Conservation (phyloP, 2,888 invertebrate genomes). For the Noctua pronuba region DNA sequence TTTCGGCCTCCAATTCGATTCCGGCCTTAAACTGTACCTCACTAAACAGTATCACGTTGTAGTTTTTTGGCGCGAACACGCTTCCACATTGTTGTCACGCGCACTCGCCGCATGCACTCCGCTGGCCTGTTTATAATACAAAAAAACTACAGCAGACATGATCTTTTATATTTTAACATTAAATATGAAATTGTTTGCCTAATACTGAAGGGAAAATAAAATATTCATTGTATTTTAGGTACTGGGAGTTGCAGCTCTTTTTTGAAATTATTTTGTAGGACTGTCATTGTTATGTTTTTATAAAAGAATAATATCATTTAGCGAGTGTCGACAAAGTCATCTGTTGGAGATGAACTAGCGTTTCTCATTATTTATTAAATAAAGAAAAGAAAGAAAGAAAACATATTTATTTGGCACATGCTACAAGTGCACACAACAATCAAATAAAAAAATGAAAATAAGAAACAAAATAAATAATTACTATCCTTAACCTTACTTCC, state of each 20-base stretch:
- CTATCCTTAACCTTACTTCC: too few relatives aligned
- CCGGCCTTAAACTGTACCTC: slow-evolving; percentile 8
- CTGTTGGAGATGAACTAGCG: not conserved
- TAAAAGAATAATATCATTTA: too few relatives aligned
- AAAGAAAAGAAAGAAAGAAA: too few relatives aligned
- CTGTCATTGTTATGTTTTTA: too few relatives aligned
- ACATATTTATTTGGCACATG: too few relatives aligned
- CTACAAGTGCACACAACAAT: too few relatives aligned
- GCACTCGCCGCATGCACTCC: slow-evolving; percentile 56
- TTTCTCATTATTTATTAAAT: not conserved
- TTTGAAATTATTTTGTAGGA: too few relatives aligned
- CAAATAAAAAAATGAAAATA: too few relatives aligned
- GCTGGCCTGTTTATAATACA: slow-evolving; percentile 46
- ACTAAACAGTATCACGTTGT: slow-evolving; percentile 31
- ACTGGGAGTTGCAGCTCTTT: not conserved
- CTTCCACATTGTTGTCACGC: slow-evolving; percentile 68
- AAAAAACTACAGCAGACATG: slow-evolving; percentile 45
- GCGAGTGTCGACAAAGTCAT: not conserved
- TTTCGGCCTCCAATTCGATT: slow-evolving; percentile 31
- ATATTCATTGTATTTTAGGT: slow-evolving; percentile 7
- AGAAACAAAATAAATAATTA: too few relatives aligned
- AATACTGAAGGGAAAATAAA: slow-evolving; percentile 43
- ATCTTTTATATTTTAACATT: slow-evolving; percentile 54
- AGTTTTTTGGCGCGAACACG: slow-evolving; percentile 58
- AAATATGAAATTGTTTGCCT: slow-evolving; percentile 46